Evolutionary conservation across 1,140 invertebrate species (phyloP).

Genomic region (Drosophila tropicalis): DNA sequence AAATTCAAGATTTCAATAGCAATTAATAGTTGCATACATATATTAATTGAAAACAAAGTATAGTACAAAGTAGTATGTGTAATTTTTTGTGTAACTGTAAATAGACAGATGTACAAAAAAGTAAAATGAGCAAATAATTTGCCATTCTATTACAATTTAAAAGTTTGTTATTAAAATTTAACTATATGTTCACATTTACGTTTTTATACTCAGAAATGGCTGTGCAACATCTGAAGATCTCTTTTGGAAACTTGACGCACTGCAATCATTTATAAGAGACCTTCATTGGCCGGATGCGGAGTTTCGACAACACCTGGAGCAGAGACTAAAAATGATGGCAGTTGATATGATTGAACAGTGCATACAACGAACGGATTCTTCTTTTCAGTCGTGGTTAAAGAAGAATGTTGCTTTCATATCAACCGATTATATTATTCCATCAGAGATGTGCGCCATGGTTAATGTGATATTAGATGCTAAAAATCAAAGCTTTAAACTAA

Average conservation of each 20-base stretch:
- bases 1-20: not conserved
- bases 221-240: slow-evolving; percentile 99
- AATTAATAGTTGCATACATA: slow-evolving; percentile 4
- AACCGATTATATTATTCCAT: slow-evolving; percentile 98
- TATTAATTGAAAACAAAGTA: not conserved
- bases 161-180: not conserved
- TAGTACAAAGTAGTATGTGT: slow-evolving; percentile 6
- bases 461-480: slow-evolving; percentile 98
- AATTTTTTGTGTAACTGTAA: slow-evolving; percentile 3
- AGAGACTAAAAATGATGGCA: slow-evolving; percentile 98
- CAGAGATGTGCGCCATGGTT: slow-evolving; percentile 99
- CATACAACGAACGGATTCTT: slow-evolving; percentile 93
- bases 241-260: slow-evolving; percentile 99
- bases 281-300: slow-evolving; percentile 99
- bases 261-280: slow-evolving; percentile 98
- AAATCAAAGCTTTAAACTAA: slow-evolving; percentile 97
- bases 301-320: slow-evolving; percentile 98
- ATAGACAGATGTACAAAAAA: not conserved
- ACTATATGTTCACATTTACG: slow-evolving; percentile 6
- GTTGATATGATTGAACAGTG: slow-evolving; percentile 99
- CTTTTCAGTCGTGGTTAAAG: slow-evolving; percentile 96
- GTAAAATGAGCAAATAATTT: not conserved
- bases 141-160: not conserved
- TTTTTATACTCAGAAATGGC: slow-evolving; percentile 88
- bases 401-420: slow-evolving; percentile 97